Evolutionary conservation across 2,888 invertebrate species (phyloP), one percentile per base, ranked within the genome.

Genomic region (Ophion slaviceki): DNA sequence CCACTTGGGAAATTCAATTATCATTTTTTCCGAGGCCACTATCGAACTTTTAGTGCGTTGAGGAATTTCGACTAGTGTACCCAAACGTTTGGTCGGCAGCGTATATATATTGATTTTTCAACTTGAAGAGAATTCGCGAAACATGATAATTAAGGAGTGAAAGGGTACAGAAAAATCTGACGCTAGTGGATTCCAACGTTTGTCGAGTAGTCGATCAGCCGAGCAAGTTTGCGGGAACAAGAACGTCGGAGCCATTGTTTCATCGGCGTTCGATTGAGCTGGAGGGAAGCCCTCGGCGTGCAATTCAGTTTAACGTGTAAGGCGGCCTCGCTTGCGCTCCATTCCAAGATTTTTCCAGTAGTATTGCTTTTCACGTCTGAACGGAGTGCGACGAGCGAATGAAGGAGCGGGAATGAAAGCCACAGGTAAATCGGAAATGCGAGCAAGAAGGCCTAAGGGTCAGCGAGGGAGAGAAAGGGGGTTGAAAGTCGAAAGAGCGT

Each of bases 181-280:
- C n/a, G 75, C 14, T 64, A 64, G 64, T 57, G 61, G 45, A 6
- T 77, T 77, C 71, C 47, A 40, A 82, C 75, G 80, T 80, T 82
- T 78, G 78, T 80, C 28, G 59, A 80, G 70, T 17, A 72, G 57
- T 28, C 45, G 62, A 24, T 70, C 64, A 85, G 61, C n/a, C 11
- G 47, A 32, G 66, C 45, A 67, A 74, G 75, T 62, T 57, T 40
- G 72, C 36, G 62, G 67, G 28, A 59, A 71, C 32, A 24, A 40
- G 68, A 20, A 40, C 28, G 77, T n/a, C 20, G 76, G 47, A 45
- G 70, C 79, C 72, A 77, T 62, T 77, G 72, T 86, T 80, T 77
- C 80, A 83, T 85, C 85, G 80, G 75, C 78, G 87, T 88, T 88
- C 85, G 88, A 89, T 88, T 87, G 87, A 85, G 86, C 88, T 88